Percentiles rank a stretch among this genome's conserved stretches.
Evolutionary conservation across 2,113 vertebrate genomes (phyloP).

Genomic region (Eretmochelys imbricata): DNA sequence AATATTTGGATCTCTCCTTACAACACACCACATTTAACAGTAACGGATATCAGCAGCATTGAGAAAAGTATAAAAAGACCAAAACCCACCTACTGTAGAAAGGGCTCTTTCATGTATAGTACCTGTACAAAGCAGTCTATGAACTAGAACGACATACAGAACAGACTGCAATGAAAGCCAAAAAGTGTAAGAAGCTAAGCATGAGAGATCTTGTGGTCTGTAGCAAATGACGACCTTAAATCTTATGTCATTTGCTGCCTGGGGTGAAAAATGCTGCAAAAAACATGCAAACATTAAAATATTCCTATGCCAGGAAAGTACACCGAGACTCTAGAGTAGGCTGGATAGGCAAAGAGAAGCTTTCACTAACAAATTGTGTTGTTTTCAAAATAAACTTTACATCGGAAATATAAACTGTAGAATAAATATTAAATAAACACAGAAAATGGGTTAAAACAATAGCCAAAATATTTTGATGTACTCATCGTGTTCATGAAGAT

Average conservation of each 20-base stretch:
- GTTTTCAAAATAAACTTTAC: conserved; percentile 66
- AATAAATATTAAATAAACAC: conserved; percentile 69
- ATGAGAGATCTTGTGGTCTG: conserved; percentile 24
- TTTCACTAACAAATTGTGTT: conserved; percentile 49
- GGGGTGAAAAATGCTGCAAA: conserved; percentile 49
- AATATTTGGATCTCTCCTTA: conserved; percentile 76
- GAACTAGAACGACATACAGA: conserved; percentile 43
- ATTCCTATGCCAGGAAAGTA: conserved; percentile 69
- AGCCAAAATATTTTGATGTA: conserved; percentile 1
- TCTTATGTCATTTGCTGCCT: conserved; percentile 32
- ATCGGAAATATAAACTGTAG: conserved; percentile 64
- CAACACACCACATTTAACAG: conserved; percentile 77
- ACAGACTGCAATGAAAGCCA: conserved; percentile 54
- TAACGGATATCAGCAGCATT: conserved; percentile 77
- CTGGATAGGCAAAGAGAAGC: conserved; percentile 61
- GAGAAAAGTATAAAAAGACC: conserved; percentile 86
- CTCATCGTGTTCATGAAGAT: conserved; percentile 47
- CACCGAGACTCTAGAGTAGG: conserved; percentile 60
- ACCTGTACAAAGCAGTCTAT: conserved; percentile 76
- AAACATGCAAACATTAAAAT: conserved; percentile 63
- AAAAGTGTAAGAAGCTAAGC: conserved; percentile 53
- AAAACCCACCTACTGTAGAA: conserved; percentile 83
- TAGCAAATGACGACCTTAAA: conserved; percentile 29
- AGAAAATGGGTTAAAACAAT: conserved; percentile 50
- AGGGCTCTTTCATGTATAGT: conserved; percentile 74